These are phyloP conservation scores for Ceriagrion tenellum DNA, from an alignment of 2,888 invertebrate species.

Conservation along the genomic window DNA sequence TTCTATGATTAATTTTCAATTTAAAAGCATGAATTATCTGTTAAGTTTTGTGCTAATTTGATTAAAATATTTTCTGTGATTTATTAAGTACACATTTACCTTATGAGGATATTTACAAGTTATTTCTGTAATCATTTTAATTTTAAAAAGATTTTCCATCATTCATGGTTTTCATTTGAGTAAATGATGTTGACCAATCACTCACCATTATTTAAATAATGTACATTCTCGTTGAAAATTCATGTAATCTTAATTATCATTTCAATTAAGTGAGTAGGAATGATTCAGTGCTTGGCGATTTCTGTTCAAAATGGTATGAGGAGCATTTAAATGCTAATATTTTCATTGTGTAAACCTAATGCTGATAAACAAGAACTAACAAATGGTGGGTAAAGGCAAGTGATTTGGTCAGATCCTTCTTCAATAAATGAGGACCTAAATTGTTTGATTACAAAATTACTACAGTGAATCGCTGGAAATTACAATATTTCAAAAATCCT, in stretches of 20 bases:
- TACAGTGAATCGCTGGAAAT: neutral
- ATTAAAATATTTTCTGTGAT: neutral
- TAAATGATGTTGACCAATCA: slow-evolving; percentile 42
- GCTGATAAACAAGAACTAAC: slow-evolving; percentile 66
- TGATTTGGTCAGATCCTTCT: slow-evolving; percentile 54
- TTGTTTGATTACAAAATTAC: neutral
- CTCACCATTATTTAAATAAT: neutral
- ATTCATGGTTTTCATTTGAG: neutral
- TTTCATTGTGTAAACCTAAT: neutral
- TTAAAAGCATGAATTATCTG: neutral
- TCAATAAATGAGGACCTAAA: neutral
- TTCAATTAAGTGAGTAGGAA: too few species aligned
- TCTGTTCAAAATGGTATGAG: neutral
- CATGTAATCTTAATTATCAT: slow-evolving; percentile 15
- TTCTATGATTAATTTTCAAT: neutral
- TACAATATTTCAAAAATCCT: neutral
- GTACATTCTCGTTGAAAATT: neutral
- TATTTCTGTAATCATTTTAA: neutral
- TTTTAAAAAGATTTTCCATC: neutral
- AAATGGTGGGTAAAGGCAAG: slow-evolving; percentile 67
- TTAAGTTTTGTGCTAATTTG: neutral
- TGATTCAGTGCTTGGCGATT: neutral
- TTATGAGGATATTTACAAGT: neutral
- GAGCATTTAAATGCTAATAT: slow-evolving; percentile 26
- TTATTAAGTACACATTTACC: neutral